phyloP scores from a whole-genome alignment of 2,113 vertebrate species.

The Melierax canorus region DNA sequence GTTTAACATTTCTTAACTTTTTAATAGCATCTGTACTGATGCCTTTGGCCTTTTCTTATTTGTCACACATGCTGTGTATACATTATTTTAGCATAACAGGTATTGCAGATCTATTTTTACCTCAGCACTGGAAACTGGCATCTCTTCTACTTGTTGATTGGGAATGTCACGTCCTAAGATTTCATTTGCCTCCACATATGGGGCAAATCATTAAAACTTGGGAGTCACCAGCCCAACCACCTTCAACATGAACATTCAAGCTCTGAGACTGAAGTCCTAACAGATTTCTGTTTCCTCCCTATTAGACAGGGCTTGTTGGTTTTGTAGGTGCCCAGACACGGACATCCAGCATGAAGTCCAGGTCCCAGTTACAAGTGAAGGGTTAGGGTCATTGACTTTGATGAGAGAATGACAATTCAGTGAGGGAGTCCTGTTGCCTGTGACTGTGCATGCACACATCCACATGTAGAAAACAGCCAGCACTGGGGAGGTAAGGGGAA shows the following conservation, averaged over 20 bases:
- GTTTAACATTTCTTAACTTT: background rate
- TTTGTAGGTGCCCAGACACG: background rate
- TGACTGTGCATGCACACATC: background rate
- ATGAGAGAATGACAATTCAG: background rate
- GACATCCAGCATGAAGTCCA: background rate
- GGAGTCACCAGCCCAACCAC: background rate
- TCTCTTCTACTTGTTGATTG: background rate
- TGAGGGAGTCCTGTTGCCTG: background rate
- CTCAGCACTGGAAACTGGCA: background rate
- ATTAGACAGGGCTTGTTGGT: background rate
- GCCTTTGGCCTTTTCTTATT: background rate
- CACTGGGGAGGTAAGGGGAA: rapidly evolving
- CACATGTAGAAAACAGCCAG: background rate
- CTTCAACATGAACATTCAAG: background rate
- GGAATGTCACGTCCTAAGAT: background rate
- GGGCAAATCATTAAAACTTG: background rate
- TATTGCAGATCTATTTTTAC: background rate
- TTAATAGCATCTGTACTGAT: background rate
- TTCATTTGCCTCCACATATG: background rate
- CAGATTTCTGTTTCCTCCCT: background rate
- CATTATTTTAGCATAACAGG: background rate
- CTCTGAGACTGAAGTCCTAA: background rate
- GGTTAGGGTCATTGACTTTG: background rate
- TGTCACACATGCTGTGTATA: background rate
- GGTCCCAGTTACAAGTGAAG: background rate